phyloP scores from a whole-genome alignment of 1,140 invertebrate genomes.

The Drosophila eugracilis region DNA sequence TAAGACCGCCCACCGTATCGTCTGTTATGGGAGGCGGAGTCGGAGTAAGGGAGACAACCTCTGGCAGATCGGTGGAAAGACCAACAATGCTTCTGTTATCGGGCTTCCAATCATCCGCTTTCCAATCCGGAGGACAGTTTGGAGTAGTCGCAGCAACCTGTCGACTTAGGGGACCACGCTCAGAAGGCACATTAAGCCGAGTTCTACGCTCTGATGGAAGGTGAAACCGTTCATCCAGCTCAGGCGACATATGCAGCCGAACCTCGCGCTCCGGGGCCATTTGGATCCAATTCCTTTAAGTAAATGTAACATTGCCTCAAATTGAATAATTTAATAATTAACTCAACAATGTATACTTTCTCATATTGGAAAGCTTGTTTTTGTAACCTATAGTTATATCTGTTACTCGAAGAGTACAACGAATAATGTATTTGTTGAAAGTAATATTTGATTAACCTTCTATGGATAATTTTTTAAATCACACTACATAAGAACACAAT shows the following conservation, averaged over 20 bases:
- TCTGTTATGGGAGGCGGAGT: constrained; percentile 85
- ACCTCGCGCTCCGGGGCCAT: constrained; percentile 55
- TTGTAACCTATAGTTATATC: no score
- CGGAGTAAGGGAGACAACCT: constrained; percentile 86
- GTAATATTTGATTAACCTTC: no score
- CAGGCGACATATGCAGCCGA: constrained; percentile 15
- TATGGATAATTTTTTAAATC: no score
- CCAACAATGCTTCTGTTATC: constrained; percentile 59
- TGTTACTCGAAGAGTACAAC: no score
- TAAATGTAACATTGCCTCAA: neutral
- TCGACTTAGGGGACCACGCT: constrained; percentile 5
- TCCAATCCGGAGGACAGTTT: constrained; percentile 14
- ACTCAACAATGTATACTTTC: no score
- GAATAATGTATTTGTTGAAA: no score
- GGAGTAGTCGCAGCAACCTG: neutral
- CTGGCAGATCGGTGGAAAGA: constrained; percentile 85
- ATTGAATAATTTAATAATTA: neutral
- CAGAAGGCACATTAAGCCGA: constrained; percentile 8
- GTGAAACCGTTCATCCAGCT: constrained; percentile 15
- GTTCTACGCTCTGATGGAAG: constrained; percentile 2
- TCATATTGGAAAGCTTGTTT: no score
- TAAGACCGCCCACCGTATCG: constrained; percentile 18
- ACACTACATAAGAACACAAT: no score
- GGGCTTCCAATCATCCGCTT: constrained; percentile 24
- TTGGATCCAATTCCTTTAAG: constrained; percentile 19